Base-by-base conservation (phyloP, 2,888 invertebrate genomes). In the Nymphalis urticae region DNA sequence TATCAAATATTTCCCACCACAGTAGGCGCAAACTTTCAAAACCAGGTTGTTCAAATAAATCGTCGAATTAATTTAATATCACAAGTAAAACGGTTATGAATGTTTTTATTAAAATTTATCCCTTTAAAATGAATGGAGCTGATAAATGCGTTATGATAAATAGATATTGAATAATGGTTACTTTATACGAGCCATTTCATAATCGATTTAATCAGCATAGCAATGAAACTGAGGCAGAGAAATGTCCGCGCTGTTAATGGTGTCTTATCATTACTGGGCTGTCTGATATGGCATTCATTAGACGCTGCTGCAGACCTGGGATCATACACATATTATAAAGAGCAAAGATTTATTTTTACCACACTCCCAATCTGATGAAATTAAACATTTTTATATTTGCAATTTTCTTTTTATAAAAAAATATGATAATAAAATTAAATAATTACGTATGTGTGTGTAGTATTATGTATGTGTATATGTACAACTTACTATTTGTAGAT, bases 221-320 rank as follows among this genome's bases (percentile, higher is more conserved):
- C 50, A 67, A 62, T 65, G 71, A 66, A 67, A 67, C 62, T 64
- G 62, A 66, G 64, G 64, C 54, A 60, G 68, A 68, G 73, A 72
- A 72, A 68, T 68, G 72, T 73, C 58, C 56, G 50, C 56, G 72
- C 64, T 72, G 65, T 72, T 69, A 73, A 73, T 71, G 66, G 71
- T 66, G 70, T 19, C 60, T 68, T 73, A 73, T 73, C 73, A 73
- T 58, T 42, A 17, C 56, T n/a, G 24, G 51, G 42, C 63, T 61
- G 66, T 74, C 74, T 69, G 73, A 69, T 74, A 74, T 70, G 74
- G 74, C 62, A 69, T 73, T 74, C 74, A 70, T 74, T 74, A 73
- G 67, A 72, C 56, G 58, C 21, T 32, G 50, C 69, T 48, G 51
- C 66, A 62, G 53, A 62, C 62, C 50, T 48, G 32, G 62, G 24